A percentile compares a stretch with the other conserved stretches of the same genome.
phyloP scores from a whole-genome alignment of 2,797 vertebrate genomes.

The Crypturellus tataupa region DNA sequence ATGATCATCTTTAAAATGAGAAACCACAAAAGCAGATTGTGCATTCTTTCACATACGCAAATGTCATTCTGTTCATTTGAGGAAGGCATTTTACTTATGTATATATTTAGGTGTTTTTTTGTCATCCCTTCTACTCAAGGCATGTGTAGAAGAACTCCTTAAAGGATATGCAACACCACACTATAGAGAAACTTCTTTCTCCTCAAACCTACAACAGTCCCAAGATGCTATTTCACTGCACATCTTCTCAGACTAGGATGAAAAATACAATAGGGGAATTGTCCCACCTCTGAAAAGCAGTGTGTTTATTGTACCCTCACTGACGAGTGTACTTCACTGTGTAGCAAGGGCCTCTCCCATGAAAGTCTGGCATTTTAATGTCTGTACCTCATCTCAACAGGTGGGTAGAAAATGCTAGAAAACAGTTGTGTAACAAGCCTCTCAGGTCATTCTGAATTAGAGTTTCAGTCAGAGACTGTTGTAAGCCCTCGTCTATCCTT shows the following conservation, averaged over 20 bases:
- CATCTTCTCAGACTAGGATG: not conserved
- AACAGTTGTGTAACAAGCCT: not conserved
- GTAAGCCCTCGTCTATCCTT: not conserved
- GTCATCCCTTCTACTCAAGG: not conserved
- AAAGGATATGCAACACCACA: not conserved
- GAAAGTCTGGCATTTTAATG: not conserved
- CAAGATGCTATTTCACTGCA: not conserved
- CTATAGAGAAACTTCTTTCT: not conserved
- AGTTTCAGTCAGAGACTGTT: not conserved
- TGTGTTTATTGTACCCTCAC: not conserved
- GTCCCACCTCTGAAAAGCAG: not conserved
- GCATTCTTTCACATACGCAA: conserved; percentile 38
- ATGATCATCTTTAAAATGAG: conserved; percentile 46
- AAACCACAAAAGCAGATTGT: conserved; percentile 42
- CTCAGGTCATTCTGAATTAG: not conserved
- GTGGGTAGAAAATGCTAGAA: not conserved
- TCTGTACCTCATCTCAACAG: fast-evolving
- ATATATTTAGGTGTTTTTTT: not conserved
- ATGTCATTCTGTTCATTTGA: conserved; percentile 19
- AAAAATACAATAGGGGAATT: not conserved
- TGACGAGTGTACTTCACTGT: not conserved
- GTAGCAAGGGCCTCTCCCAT: not conserved
- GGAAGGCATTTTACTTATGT: not conserved
- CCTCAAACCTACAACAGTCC: not conserved
- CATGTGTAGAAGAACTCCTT: not conserved